Evolutionary conservation across 2,113 vertebrate species (phyloP).

Genomic region (Notothenia rossii): DNA sequence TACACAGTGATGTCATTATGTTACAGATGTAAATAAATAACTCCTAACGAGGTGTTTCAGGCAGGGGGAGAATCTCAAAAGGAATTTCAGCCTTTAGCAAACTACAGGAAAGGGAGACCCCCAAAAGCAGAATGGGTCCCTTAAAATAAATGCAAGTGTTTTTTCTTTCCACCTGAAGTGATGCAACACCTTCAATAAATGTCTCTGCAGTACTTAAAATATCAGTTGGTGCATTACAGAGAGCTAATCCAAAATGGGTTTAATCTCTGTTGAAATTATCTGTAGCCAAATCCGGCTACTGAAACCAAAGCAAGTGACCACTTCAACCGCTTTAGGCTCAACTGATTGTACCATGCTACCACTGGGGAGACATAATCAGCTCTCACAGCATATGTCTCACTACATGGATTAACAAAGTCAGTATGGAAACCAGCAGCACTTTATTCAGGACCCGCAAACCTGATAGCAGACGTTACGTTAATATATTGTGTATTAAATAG

Average conservation of each 20-base stretch:
- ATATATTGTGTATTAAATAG: no score
- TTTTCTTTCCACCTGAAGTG: not conserved
- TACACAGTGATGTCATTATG: no score
- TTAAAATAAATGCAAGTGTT: not conserved
- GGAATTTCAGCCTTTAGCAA: no score
- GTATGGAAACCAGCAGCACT: constrained; percentile 41
- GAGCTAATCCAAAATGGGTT: constrained; percentile 45
- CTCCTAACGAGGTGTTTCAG: no score
- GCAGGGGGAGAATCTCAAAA: no score
- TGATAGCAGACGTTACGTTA: not conserved
- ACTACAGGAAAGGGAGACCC: no score
- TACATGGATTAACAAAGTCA: constrained; percentile 62
- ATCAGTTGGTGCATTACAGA: not conserved
- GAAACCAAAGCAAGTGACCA: constrained; percentile 50
- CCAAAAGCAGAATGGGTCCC: no score
- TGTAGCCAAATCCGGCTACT: constrained; percentile 40
- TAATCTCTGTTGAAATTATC: constrained; percentile 45
- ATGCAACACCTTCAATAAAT: not conserved
- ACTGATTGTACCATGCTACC: constrained; percentile 44
- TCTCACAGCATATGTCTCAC: constrained; percentile 59
- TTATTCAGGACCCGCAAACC: constrained; percentile 30
- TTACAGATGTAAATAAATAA: no score
- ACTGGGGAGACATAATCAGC: constrained; percentile 61
- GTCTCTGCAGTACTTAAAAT: not conserved
- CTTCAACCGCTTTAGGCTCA: constrained; percentile 48